Evolutionary conservation across 2,113 vertebrate species (phyloP).

Genomic region (Daboia siamensis): DNA sequence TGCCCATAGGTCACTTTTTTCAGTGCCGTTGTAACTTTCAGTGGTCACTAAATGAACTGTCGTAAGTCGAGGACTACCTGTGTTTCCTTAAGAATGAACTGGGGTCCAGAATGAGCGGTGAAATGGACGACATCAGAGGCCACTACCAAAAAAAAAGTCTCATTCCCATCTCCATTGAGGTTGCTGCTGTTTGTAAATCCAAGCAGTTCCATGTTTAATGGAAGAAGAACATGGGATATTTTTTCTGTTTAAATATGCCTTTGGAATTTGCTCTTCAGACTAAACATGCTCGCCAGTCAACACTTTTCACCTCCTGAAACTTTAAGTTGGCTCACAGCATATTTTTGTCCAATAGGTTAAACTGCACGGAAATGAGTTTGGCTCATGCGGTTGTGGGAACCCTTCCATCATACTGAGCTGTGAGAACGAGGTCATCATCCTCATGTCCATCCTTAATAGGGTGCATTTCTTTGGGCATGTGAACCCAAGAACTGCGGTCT

Average conservation of each 20-base stretch:
- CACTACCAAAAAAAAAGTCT: not conserved
- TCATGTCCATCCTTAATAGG: not conserved
- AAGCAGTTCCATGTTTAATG: not conserved
- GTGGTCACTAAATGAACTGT: no score
- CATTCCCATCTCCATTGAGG: not conserved
- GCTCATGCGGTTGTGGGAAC: not conserved
- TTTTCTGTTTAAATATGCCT: not conserved
- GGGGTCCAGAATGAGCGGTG: not conserved
- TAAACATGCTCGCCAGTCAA: not conserved
- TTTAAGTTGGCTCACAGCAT: not conserved
- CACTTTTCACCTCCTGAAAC: not conserved
- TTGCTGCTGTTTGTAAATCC: not conserved
- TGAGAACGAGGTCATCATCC: not conserved
- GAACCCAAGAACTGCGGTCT: not conserved
- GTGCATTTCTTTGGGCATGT: not conserved
- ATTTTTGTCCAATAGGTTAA: not conserved
- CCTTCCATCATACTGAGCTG: not conserved
- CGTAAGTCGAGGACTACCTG: no score
- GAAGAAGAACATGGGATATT: not conserved
- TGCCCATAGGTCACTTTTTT: no score
- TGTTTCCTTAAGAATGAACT: not conserved
- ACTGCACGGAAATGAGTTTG: not conserved
- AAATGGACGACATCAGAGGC: not conserved
- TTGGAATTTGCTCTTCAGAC: not conserved
- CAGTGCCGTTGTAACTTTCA: no score